Conservation (phyloP, 2,888 invertebrate species). For the Sericinus montela region DNA sequence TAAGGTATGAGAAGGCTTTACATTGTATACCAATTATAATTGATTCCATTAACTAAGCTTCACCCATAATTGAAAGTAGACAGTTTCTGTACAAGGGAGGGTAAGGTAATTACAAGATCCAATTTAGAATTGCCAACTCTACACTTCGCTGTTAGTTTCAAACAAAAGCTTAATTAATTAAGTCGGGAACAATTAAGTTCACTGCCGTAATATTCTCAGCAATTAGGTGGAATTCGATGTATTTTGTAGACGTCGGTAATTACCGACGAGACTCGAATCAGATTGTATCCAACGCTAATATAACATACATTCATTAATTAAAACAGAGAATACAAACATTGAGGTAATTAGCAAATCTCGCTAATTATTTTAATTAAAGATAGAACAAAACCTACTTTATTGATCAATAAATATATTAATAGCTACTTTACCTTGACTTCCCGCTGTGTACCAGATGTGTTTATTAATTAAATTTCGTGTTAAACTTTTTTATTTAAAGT, state of each 20-base stretch:
- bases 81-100: conserved; percentile 71
- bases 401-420: conserved; percentile 10
- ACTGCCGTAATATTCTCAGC: conserved; percentile 77
- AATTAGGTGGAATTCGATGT: conserved; percentile 76
- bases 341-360: conserved; percentile 70
- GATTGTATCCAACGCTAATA: conserved; percentile 72
- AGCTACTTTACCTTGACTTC: no score
- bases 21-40: conserved; percentile 72
- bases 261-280: conserved; percentile 66
- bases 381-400: conserved; percentile 13
- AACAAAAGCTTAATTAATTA: conserved; percentile 80
- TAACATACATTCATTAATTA: conserved; percentile 69
- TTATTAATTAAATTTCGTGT: no score
- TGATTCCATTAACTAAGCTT: conserved; percentile 74
- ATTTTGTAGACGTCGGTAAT: conserved; percentile 73
- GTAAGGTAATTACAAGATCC: conserved; percentile 79
- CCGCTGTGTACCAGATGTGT: no score
- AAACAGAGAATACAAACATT: conserved; percentile 46
- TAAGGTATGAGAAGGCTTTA: conserved; percentile 48
- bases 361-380: conserved; percentile 50
- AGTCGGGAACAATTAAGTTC: conserved; percentile 79
- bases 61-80: conserved; percentile 76
- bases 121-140: conserved; percentile 80
- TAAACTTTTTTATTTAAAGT: no score
- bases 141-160: conserved; percentile 80